Evolutionary conservation across 2,797 vertebrate species (phyloP).

Genomic region (Eutrigla gurnardus): DNA sequence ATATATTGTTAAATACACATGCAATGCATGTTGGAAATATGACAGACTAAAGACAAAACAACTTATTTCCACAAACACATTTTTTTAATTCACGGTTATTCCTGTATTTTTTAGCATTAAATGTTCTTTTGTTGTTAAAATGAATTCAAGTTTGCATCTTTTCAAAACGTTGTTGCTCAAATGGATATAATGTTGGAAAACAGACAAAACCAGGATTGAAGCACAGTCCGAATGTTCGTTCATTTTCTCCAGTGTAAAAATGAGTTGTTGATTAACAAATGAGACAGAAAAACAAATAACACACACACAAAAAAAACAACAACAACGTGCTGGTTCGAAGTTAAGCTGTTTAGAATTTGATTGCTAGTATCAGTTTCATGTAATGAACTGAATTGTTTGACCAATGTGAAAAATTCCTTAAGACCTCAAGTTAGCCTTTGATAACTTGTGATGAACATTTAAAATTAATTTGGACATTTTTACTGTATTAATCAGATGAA

Average conservation of each 20-base stretch:
- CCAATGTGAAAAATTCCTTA: background rate
- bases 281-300: background rate
- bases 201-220: constrained; percentile 8
- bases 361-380: constrained; percentile 25
- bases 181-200: constrained; percentile 24
- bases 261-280: background rate
- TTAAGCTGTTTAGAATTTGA: constrained; percentile 12
- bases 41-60: constrained; percentile 62
- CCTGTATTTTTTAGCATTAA: constrained; percentile 58
- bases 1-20: constrained; percentile 75
- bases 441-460: background rate
- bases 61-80: constrained; percentile 38
- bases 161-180: constrained; percentile 65
- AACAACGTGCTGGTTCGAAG: constrained; percentile 22
- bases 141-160: constrained; percentile 67
- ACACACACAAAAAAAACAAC: background rate
- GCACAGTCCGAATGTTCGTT: constrained; percentile 26
- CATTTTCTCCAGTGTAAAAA: constrained; percentile 17
- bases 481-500: background rate
- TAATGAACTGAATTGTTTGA: constrained; percentile 7
- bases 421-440: background rate
- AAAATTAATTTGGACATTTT: too few relatives aligned
- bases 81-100: constrained; percentile 45
- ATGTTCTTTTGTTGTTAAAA: constrained; percentile 52
- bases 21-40: constrained; percentile 73